Evolutionary conservation across 1,140 invertebrate species (phyloP).

Genomic region (Magallana gigas): DNA sequence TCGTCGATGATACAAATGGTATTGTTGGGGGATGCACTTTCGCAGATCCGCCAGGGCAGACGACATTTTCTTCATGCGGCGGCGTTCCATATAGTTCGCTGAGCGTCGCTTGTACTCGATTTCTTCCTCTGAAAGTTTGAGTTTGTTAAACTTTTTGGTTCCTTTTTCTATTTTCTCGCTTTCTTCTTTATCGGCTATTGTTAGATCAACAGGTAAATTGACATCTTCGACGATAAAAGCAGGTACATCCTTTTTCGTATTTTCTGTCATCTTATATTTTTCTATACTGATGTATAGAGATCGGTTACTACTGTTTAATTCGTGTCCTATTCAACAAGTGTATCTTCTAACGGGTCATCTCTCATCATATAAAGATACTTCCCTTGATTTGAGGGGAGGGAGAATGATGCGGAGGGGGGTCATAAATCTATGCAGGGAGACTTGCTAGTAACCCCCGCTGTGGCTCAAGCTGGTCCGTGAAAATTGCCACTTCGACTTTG

Average conservation of each 20-base stretch:
- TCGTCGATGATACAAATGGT: conserved; percentile 96
- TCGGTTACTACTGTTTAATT: neutral
- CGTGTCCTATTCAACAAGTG: neutral
- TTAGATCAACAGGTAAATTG: neutral
- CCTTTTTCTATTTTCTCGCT: neutral
- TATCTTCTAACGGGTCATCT: neutral
- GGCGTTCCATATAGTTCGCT: conserved; percentile 83
- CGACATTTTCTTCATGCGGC: conserved; percentile 98
- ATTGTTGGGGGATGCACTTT: conserved; percentile 92
- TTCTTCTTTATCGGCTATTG: neutral
- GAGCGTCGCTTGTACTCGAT: conserved; percentile 60
- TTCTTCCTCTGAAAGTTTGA: conserved; percentile 53
- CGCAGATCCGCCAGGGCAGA: conserved; percentile 89
- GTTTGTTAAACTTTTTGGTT: conserved; percentile 27
- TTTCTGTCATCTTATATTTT: neutral
- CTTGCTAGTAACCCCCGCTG: neutral
- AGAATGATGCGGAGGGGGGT: neutral
- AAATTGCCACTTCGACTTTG: conserved; percentile 9
- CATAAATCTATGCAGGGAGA: neutral
- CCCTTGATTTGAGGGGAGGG: neutral
- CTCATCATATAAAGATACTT: conserved; percentile 9
- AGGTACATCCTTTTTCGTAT: neutral
- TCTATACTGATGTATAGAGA: neutral
- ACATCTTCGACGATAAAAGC: neutral
- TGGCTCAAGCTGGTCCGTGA: conserved; percentile 9